These are phyloP conservation scores for Asbolus verrucosus DNA, from an alignment of 1,140 invertebrate species.

Conservation along the genomic window DNA sequence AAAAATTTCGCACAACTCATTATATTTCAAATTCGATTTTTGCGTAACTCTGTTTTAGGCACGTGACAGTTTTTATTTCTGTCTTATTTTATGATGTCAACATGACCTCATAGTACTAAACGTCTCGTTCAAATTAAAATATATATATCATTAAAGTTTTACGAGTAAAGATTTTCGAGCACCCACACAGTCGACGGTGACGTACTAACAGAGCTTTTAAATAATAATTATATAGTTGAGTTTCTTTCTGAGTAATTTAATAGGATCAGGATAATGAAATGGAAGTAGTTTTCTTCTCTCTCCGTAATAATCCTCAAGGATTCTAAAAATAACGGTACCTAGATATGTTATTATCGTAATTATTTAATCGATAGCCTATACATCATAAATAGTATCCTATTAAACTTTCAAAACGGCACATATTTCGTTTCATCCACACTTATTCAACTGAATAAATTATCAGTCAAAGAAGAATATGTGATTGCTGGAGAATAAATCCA, in stretches of 20 bases:
- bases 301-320: background rate
- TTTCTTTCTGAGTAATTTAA: too few species aligned
- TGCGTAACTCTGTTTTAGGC: too few species aligned
- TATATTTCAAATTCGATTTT: too few species aligned
- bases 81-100: conserved; percentile 7
- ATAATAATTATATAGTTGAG: too few species aligned
- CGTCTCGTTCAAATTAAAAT: background rate
- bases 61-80: conserved; percentile 15
- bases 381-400: conserved; percentile 4
- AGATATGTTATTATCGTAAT: conserved; percentile 6
- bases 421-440: background rate
- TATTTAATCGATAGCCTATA: conserved; percentile 14
- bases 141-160: conserved; percentile 18
- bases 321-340: conserved; percentile 1
- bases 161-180: background rate
- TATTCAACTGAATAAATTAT: conserved; percentile 8
- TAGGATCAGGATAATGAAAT: too few species aligned
- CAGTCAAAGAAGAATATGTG: too few species aligned
- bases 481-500: too few species aligned
- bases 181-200: too few species aligned
- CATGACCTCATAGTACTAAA: conserved; percentile 8
- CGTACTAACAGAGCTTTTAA: too few species aligned
- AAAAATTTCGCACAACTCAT: too few species aligned
- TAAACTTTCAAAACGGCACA: conserved; percentile 8
- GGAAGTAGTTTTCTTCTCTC: too few species aligned